Evolutionary conservation across 2,113 vertebrate species (phyloP), one percentile per base, ranked within the genome.

Genomic region (Planiliza haematocheilus): DNA sequence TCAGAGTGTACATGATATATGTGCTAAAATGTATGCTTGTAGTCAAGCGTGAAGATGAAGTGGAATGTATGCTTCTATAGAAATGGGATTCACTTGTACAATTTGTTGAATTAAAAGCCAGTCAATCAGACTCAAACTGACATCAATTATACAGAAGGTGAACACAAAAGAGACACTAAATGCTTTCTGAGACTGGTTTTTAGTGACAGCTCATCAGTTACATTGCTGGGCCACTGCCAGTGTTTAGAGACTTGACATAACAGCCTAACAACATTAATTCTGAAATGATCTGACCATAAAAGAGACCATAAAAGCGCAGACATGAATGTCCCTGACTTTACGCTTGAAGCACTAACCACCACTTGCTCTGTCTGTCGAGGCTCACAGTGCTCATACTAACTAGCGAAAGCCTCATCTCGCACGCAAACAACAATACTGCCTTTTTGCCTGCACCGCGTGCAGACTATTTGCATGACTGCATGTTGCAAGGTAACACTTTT

Each of bases 271-370:
- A 45, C 65, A 55, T 82, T 49, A 65, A 70, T 65, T 59, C 51
- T 49, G 70, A 80, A 72, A 78, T 69, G 17, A 74, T 86, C 45
- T 49, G 70, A 65, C 55, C 66, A 48, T 77, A 74, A 75, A 70
- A 70, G 48, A 60, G 42, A 57, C 17, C 67, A 59, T 71, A 68
- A 84, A 30, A 83, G 66, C 45, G 8, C 71, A 62, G 67, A 61
- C 73, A 20, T 70, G 75, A 76, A 56, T 81, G 82, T 73, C 81
- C 70, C 80, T 59, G 70, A 81, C 69, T 77, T 67, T 64, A 86
- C 78, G 70, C 79, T 79, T 89, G 79, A 85, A 87, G 78, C 84
- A 90, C 89, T 92, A 89, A 91, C 88, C 74, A 76, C 75, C 77
- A 51, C 73, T 83, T 7, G 17, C 72, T 86, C 79, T 83, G 81